Evolutionary conservation across 1,140 invertebrate species (phyloP), one percentile per base, ranked within the genome.

Genomic region (Hyphantria cunea): DNA sequence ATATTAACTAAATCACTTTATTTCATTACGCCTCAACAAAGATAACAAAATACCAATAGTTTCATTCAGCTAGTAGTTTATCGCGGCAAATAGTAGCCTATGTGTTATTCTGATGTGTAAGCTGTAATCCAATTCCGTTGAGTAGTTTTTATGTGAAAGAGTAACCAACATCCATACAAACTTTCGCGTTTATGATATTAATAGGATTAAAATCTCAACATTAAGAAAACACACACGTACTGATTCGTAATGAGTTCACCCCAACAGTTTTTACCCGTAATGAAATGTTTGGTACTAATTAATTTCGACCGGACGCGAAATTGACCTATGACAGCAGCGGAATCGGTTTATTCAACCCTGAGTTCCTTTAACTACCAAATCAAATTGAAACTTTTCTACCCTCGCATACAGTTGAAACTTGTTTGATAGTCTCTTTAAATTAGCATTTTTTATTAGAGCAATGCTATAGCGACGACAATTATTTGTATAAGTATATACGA

Each of bases 231-330:
- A 41, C 53, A 41, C 53, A 59, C 47, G 56, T 49, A 39, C 47
- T 39, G 11, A 59, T 50, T 59, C 37, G 31, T 47, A 56, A 55
- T 42, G 17, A 25, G 17, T 25, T 25, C 17, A 25, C 17, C 17
- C 17, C 17, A 25, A 25, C 17, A 1, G 17, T 25, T 25, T 3
- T 25, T 25, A 25, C 17, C 17, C 17, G 17, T 25, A 25, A 25
- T 25, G 17, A 48, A 79, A 73, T 63, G 67, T 67, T 69, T 61
- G 68, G 70, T 70, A 69, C 74, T 81, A 80, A 81, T 81, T 83
- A 78, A 78, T 83, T 81, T 78, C 61, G 71, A 59, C 70, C 71
- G 66, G 71, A 64, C 66, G 62, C 66, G 68, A 72, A 79, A 79
- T 74, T 80, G 76, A 83, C 76, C 74, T 79, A 72, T 71, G 73